Evolutionary conservation across 53 echinoderm and acorn worm genomes (phyloP).

Genomic region (Arbacia lixula): DNA sequence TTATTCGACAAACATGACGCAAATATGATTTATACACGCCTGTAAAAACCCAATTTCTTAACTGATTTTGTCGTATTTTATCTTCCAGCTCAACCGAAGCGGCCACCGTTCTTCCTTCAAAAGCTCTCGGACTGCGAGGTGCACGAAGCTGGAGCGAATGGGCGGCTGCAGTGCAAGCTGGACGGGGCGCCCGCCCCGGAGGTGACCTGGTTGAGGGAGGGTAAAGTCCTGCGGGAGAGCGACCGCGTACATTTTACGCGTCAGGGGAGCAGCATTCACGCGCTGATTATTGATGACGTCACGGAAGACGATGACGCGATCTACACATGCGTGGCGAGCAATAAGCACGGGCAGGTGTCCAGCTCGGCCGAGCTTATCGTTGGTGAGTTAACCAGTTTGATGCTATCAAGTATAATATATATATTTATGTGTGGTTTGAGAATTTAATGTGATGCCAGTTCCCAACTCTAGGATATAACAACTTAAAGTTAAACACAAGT

Average conservation of each 20-base stretch:
- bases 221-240: constrained; percentile 57
- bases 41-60: not conserved
- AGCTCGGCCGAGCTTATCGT: constrained; percentile 89
- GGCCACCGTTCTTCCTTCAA: constrained; percentile 76
- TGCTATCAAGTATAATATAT: too few relatives aligned
- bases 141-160: constrained; percentile 63
- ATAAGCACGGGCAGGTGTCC: constrained; percentile 72
- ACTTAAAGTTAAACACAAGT: too few relatives aligned
- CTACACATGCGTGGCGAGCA: constrained; percentile 91
- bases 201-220: constrained; percentile 86
- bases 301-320: constrained; percentile 87
- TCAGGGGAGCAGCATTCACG: constrained; percentile 67
- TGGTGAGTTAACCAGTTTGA: constrained; percentile 80
- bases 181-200: constrained; percentile 80
- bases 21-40: not conserved
- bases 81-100: constrained; percentile 54
- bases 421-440: too few relatives aligned
- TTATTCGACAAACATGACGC: too few relatives aligned
- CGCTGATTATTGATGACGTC: constrained; percentile 80
- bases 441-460: too few relatives aligned
- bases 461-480: too few relatives aligned
- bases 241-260: constrained; percentile 50
- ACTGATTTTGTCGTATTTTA: not conserved
- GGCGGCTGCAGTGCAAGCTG: constrained; percentile 75
- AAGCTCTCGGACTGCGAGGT: constrained; percentile 77